phyloP scores from a whole-genome alignment of 1,140 invertebrate species.

The Lepeophtheirus salmonis region DNA sequence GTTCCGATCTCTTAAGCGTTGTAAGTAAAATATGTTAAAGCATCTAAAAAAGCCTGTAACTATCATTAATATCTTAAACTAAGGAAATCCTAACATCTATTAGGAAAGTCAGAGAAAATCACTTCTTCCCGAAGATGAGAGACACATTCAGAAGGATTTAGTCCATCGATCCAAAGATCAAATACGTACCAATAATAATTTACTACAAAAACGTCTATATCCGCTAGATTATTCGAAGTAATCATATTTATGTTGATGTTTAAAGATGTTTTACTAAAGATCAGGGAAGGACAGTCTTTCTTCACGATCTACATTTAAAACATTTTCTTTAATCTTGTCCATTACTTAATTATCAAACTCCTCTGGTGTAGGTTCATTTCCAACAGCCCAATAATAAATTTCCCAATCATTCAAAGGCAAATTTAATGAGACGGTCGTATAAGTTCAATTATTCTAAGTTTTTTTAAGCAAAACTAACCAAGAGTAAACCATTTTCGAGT shows the following conservation, averaged over 20 bases:
- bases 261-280: conserved; percentile 32
- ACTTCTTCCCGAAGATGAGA: neutral
- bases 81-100: neutral
- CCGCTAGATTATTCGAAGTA: too few species aligned
- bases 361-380: conserved; percentile 43
- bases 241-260: too few species aligned
- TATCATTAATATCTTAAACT: conserved; percentile 3
- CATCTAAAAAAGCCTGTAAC: neutral
- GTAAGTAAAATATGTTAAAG: neutral
- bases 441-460: conserved; percentile 49
- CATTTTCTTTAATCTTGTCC: conserved; percentile 61
- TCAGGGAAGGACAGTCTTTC: conserved; percentile 48
- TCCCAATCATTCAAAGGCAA: conserved; percentile 94
- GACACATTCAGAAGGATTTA: neutral
- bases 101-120: neutral
- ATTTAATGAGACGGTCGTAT: conserved; percentile 83
- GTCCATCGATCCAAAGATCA: conserved; percentile 75
- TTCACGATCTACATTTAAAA: conserved; percentile 49
- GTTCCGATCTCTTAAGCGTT: neutral
- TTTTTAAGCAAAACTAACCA: conserved; percentile 76
- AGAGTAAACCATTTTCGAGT: conserved; percentile 81
- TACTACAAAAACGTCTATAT: conserved; percentile 75
- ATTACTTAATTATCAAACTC: conserved; percentile 78
- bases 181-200: conserved; percentile 88
- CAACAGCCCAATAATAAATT: conserved; percentile 81